These are phyloP conservation scores for Acestrorhynchus altus DNA, from an alignment of 2,797 vertebrate genomes.

Conservation along the genomic window DNA sequence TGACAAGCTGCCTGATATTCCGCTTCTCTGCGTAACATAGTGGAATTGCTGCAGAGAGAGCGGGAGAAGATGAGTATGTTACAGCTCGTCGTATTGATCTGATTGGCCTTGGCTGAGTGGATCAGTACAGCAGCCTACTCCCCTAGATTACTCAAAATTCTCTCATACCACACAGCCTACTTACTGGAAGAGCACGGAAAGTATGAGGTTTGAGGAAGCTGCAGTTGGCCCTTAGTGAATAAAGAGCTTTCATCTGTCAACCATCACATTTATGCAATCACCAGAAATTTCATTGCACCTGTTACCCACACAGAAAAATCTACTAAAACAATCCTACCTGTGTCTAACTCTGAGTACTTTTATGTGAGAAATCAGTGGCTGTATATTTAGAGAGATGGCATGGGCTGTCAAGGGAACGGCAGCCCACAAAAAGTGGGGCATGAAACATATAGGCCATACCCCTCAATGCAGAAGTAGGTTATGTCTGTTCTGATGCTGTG, in stretches of 20 bases:
- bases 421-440: constrained; percentile 7
- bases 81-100: constrained; percentile 26
- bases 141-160: constrained; percentile 4
- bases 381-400: background rate
- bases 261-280: background rate
- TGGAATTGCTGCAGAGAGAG: constrained; percentile 12
- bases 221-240: background rate
- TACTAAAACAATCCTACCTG: background rate
- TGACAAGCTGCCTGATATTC: constrained; percentile 29
- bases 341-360: background rate
- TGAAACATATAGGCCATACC: background rate
- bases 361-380: background rate
- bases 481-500: background rate
- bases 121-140: constrained; percentile 6
- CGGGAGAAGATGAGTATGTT: constrained; percentile 33
- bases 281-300: constrained; percentile 11
- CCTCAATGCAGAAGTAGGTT: background rate
- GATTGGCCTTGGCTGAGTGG: constrained; percentile 13
- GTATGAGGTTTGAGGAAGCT: background rate
- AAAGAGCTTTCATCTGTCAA: background rate
- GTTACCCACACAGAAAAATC: constrained; percentile 1
- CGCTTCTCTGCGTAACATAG: constrained; percentile 6
- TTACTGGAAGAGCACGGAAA: background rate
- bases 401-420: background rate
- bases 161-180: background rate